A percentile compares a stretch with the other conserved stretches of the same genome.
Conservation (phyloP, 2,113 vertebrate species). For the Xiphorhynchus elegans region DNA sequence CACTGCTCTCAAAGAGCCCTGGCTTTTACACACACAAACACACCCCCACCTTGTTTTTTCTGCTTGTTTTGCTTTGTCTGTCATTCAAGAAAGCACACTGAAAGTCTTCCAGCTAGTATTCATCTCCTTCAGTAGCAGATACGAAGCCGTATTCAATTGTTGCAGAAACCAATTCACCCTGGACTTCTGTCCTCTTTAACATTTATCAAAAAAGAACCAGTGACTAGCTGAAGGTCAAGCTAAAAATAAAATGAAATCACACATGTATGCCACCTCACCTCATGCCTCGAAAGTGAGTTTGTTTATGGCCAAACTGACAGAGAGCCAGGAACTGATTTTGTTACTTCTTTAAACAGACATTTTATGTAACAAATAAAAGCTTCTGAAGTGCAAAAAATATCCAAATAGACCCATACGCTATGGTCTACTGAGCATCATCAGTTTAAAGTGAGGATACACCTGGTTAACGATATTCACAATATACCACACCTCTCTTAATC, state of each 20-base stretch:
- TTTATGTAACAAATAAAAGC: background rate
- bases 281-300: background rate
- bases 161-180: slow-evolving; percentile 5
- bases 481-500: background rate
- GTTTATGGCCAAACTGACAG: background rate
- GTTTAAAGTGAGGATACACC: background rate
- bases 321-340: background rate
- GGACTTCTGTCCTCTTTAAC: slow-evolving; percentile 1
- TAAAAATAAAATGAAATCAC: slow-evolving; percentile 23
- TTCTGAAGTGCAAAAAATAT: background rate
- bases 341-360: background rate
- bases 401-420: background rate
- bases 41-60: background rate
- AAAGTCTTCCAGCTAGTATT: background rate
- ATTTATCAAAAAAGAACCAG: slow-evolving; percentile 32
- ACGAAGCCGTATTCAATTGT: background rate
- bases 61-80: background rate
- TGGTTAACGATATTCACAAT: background rate
- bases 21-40: background rate
- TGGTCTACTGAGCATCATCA: background rate
- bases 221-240: slow-evolving; percentile 20
- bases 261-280: background rate
- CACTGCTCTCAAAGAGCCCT: background rate
- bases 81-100: background rate
- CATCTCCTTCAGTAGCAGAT: background rate